Evolutionary conservation across 1,140 invertebrate genomes (phyloP), one percentile per base, ranked within the genome.

Genomic region (Trypoxylus dichotomus): DNA sequence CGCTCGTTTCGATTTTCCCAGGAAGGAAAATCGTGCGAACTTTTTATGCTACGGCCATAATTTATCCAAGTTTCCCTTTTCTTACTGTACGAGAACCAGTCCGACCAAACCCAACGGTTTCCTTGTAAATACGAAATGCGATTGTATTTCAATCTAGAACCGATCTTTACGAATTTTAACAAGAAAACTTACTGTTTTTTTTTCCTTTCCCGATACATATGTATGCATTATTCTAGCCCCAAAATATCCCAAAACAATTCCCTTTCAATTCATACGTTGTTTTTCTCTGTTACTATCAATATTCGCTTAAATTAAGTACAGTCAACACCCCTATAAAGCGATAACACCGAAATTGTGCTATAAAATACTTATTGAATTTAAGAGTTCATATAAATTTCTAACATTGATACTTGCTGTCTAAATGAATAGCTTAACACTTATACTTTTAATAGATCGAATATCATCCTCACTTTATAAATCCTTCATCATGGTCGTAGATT

Each of bases 151-250:
- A 68, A 68, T 68, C 60, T 68, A 27, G 60, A 29, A 68, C 25
- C 21, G 60, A 68, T 68, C 60, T 68, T 68, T 68, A 68, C 60
- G 60, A 68, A 68, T 68, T 68, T 68, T 68, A 68, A 68, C 60
- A 68, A 29, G 60, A 68, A 68, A 68, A 68, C 60, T 68, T 68
- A 24, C 60, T 68, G 60, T 68, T 68, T 68, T 68, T 21, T 29
- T 27, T 68, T 15, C 60, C 8, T n/a, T n/a, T 54, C 47, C 2
- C 13, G 6, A 54, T 54, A 54, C 47, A 54, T 54, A 54, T 54
- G 47, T 54, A 54, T 54, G 47, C 47, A 54, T 54, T 15, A 6
- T 19, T 54, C 24, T 25, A 27, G 47, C 27, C 8, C 24, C 25
- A 24, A 68, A 68, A 68, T 13, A 68, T 68, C 21, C 24, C 19